Conservation (phyloP, 2,888 invertebrate genomes). For the Agrypnus murinus region DNA sequence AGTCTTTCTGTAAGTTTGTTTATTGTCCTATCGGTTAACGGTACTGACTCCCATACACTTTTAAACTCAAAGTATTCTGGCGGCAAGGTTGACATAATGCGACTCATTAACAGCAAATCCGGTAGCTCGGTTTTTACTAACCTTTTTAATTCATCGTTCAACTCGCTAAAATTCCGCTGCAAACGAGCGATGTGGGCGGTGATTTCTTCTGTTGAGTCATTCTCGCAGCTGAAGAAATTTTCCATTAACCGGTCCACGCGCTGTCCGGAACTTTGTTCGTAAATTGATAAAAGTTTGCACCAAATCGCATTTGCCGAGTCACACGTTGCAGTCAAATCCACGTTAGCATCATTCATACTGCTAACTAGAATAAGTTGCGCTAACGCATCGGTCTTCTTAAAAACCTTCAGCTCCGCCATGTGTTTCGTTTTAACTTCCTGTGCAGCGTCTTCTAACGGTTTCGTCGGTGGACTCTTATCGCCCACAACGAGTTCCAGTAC, state of each 20-base stretch:
- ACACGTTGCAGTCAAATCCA: neutral
- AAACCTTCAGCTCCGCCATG: too few relatives aligned
- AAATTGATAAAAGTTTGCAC: neutral
- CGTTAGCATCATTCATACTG: constrained; percentile 16
- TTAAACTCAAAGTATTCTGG: constrained; percentile 32
- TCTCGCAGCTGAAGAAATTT: constrained; percentile 49
- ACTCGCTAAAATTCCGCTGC: neutral
- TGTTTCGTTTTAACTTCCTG: too few relatives aligned
- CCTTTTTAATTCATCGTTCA: neutral
- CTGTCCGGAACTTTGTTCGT: constrained; percentile 50
- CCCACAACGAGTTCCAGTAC: too few relatives aligned
- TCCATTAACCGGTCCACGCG: constrained; percentile 52
- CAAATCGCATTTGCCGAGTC: neutral
- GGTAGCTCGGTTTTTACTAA: neutral
- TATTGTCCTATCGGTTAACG: constrained; percentile 22
- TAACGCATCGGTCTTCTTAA: too few relatives aligned
- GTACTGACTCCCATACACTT: constrained; percentile 44
- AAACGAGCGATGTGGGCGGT: constrained; percentile 45
- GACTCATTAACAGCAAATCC: constrained; percentile 27
- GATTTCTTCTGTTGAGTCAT: constrained; percentile 49
- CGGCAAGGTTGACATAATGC: constrained; percentile 27
- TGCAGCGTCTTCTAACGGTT: too few relatives aligned
- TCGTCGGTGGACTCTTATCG: too few relatives aligned
- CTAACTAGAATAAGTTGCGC: constrained; percentile 1
- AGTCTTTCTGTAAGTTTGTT: constrained; percentile 27